A percentile compares a stretch with the other conserved stretches of the same genome.
These are phyloP conservation scores for Drepana arcuata DNA, from an alignment of 1,140 invertebrate species.

Conservation along the genomic window DNA sequence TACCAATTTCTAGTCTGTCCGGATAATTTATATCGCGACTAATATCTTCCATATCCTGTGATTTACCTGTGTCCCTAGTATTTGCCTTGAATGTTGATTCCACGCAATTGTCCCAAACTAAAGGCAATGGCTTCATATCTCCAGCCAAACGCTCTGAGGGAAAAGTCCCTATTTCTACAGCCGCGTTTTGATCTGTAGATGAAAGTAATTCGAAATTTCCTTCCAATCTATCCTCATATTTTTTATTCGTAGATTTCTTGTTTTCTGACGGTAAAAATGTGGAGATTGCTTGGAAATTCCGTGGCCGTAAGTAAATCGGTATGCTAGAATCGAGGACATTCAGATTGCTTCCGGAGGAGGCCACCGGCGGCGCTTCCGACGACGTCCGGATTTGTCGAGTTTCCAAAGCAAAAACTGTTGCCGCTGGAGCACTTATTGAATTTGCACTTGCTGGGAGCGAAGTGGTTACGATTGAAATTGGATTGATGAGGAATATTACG, in stretches of 20 bases:
- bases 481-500: conserved; percentile 36
- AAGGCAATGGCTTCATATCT: conserved; percentile 26
- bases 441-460: conserved; percentile 30
- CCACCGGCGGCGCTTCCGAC: conserved; percentile 42
- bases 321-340: conserved; percentile 32
- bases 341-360: conserved; percentile 56
- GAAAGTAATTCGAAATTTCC: conserved; percentile 32
- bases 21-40: neutral
- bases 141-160: too few species aligned
- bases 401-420: conserved; percentile 44
- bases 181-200: conserved; percentile 22
- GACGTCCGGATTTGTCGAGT: conserved; percentile 38
- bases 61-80: conserved; percentile 16
- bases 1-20: conserved; percentile 18
- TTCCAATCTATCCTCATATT: conserved; percentile 24
- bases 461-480: conserved; percentile 23
- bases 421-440: conserved; percentile 22
- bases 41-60: conserved; percentile 23
- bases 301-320: conserved; percentile 26
- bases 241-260: conserved; percentile 33
- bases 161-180: conserved; percentile 13
- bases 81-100: conserved; percentile 34
- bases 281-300: conserved; percentile 57
- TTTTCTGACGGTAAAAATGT: conserved; percentile 40
- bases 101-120: conserved; percentile 53